Evolutionary conservation across 1,140 invertebrate genomes (phyloP), one percentile per base, ranked within the genome.

Genomic region (Gonioctena quinquepunctata): DNA sequence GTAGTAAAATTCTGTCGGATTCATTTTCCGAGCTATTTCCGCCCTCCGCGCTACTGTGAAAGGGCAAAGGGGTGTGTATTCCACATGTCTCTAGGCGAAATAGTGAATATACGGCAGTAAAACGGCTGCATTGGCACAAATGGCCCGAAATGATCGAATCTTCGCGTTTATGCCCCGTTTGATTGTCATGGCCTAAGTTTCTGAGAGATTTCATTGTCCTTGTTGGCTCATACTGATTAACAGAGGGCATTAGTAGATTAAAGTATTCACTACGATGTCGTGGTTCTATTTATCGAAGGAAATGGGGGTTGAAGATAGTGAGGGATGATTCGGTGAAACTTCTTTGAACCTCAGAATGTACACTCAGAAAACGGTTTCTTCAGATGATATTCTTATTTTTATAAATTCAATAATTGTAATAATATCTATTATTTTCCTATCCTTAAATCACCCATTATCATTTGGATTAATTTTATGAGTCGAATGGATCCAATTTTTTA

Each of bases 81-180:
- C 33, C 33, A 42, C 33, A n/a, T 42, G 33, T 42, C 33, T 42
- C 33, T 42, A n/a, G 33, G 33, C 33, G 33, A 42, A 42, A 42
- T 42, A 42, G 33, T 42, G 33, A 42, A 61, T 61, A 33, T 61
- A 23, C 63, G 23, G 64, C 63, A 66, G 60, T 75, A 72, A 76
- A 79, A 77, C 73, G 75, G 68, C 61, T 74, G 66, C 72, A 77
- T 73, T 75, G 77, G 76, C 74, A 77, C 77, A 79, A 79, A 79
- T 79, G 76, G 76, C 59, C 66, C 66, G 77, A 77, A 74, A 79
- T 79, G 76, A 79, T 79, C 74, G 74, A 76, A 77, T 78, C 77
- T 76, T 52, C 60, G 68, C 67, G 72, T 77, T 77, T 78, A 77
- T 77, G 71, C 64, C 48, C 49, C 71, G 69, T 76, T 74, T 72